phyloP scores from a whole-genome alignment of 1,140 invertebrate genomes.

The Aporrectodea caliginosa region DNA sequence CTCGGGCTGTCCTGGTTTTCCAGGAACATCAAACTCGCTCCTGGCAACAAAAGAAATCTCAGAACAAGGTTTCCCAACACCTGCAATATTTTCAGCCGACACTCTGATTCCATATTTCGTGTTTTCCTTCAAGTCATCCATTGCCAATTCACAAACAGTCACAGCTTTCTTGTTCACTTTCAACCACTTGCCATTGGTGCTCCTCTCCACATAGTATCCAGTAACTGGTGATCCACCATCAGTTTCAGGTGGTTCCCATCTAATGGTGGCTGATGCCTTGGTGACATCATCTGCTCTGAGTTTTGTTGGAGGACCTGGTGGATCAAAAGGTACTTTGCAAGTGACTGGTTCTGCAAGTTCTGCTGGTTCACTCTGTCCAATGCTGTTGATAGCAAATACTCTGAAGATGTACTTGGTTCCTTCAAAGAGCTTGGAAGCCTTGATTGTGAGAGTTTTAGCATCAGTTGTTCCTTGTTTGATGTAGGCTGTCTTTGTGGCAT shows the following conservation, averaged over 20 bases:
- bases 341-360: slow-evolving; percentile 81
- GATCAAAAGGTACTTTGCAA: slow-evolving; percentile 87
- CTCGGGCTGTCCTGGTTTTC: slow-evolving; percentile 36
- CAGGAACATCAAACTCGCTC: slow-evolving; percentile 41
- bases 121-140: slow-evolving; percentile 86
- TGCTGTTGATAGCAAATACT: slow-evolving; percentile 92
- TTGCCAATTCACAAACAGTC: slow-evolving; percentile 78
- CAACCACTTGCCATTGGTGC: slow-evolving; percentile 68
- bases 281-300: slow-evolving; percentile 22
- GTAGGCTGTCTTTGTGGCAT: slow-evolving; percentile 71
- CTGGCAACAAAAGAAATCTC: slow-evolving; percentile 33
- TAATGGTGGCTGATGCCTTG: slow-evolving; percentile 67
- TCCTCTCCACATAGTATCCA: slow-evolving; percentile 92
- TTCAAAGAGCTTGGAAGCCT: slow-evolving; percentile 71
- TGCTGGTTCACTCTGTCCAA: slow-evolving; percentile 85
- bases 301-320: slow-evolving; percentile 39
- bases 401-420: slow-evolving; percentile 85
- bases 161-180: slow-evolving; percentile 75
- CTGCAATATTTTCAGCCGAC: slow-evolving; percentile 86
- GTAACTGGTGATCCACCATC: slow-evolving; percentile 92
- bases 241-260: slow-evolving; percentile 82
- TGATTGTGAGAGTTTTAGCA: slow-evolving; percentile 54
- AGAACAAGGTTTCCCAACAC: slow-evolving; percentile 77
- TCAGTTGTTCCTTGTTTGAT: slow-evolving; percentile 57
- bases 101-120: slow-evolving; percentile 92